Evolutionary conservation across 2,888 invertebrate genomes (phyloP), one percentile per base, ranked within the genome.

Genomic region (Drosophila phalerata): DNA sequence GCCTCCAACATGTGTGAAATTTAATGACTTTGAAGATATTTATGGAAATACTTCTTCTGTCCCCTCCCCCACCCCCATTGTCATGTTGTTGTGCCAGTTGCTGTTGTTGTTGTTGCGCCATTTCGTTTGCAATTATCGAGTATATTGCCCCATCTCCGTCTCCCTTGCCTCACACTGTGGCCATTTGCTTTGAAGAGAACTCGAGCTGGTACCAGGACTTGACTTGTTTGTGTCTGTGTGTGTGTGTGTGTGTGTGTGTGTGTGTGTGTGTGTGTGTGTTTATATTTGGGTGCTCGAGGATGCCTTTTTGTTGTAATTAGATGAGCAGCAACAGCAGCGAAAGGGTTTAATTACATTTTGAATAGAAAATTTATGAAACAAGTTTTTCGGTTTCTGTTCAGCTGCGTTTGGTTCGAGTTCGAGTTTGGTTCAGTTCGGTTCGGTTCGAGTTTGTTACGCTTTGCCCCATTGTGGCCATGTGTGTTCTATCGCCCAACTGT

Each of bases 1-100:
- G 74, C 74, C 77, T 76, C 79, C 81, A 83, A 77, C 90, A 89
- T 90, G 90, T 90, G 89, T 87, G 85, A 89, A 89, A 90, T 85
- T 89, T 90, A 89, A 89, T 89, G 88, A 90, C 90, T 89, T 87
- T 85, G 90, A 89, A 89, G 89, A 89, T 85, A 89, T 90, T 89
- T 89, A 90, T 89, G 90, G 82, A 89, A 86, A 74, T 74, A 17
- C 64, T 48, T 9, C 28, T 19, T 30, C 9, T 17, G 28, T 3
- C 5, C 37, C n/a, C 37, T 2, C 3, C 17, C 37, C 13, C 15
- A 11, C 15, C 38, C 40, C 32, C 49, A 49, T 37, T 52, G 38
- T 67, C 53, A 62, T 61, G 64, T 40, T 52, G 42, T 55, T 64
- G 49, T 64, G 64, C 48, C 17, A 56, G 45, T 52, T 63, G 34